phyloP scores from a whole-genome alignment of 2,888 invertebrate genomes.

The Netelia inedita region DNA sequence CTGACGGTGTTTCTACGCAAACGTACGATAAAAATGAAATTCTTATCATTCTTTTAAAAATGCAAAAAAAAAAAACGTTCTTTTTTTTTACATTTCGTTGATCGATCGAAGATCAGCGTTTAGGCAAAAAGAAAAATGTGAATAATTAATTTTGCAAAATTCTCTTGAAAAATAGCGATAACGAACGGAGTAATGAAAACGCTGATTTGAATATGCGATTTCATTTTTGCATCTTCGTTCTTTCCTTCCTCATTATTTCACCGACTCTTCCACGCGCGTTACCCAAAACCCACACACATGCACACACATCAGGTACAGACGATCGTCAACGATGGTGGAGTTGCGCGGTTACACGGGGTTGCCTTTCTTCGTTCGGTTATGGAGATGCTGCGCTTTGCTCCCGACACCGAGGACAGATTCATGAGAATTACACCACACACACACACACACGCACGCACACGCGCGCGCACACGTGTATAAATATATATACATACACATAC shows the following conservation, averaged over 20 bases:
- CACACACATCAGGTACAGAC: too few relatives aligned
- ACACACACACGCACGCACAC: not conserved
- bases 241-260: constrained; percentile 30
- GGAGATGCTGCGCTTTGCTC: constrained; percentile 31
- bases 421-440: not conserved
- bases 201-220: constrained; percentile 22
- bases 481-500: constrained; percentile 11
- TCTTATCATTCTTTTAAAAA: too few relatives aligned
- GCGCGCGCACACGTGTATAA: not conserved
- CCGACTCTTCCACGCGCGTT: constrained; percentile 12
- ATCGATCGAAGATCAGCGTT: too few relatives aligned
- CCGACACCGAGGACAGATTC: constrained; percentile 12
- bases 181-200: too few relatives aligned
- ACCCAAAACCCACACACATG: not conserved
- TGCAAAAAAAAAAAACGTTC: too few relatives aligned
- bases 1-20: constrained; percentile 4
- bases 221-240: constrained; percentile 25
- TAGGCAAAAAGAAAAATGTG: too few relatives aligned
- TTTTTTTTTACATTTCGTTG: too few relatives aligned
- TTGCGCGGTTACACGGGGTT: constrained; percentile 57
- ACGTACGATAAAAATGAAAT: not conserved
- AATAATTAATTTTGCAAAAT: too few relatives aligned
- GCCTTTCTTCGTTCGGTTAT: constrained; percentile 48
- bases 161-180: too few relatives aligned
- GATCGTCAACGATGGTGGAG: constrained; percentile 20